These are phyloP conservation scores for Chrysolina haemoptera DNA, from an alignment of 2,888 invertebrate species.

Conservation along the genomic window DNA sequence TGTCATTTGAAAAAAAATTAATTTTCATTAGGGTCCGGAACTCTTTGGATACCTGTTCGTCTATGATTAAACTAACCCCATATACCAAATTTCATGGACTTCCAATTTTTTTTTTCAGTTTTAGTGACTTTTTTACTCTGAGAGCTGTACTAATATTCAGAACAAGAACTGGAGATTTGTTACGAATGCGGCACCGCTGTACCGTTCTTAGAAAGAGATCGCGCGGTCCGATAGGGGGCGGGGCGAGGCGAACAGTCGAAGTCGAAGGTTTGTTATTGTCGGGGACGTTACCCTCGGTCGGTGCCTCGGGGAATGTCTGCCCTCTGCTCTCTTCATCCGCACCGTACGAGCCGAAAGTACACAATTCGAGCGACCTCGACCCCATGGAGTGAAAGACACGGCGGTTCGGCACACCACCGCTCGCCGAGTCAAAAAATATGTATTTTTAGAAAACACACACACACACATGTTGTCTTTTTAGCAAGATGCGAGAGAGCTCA, in stretches of 20 bases:
- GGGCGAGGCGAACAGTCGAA: constrained; percentile 16
- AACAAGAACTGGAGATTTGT: background rate
- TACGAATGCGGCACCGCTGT: background rate
- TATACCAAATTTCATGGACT: too few species aligned
- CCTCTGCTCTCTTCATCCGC: constrained; percentile 45
- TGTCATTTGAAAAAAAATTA: too few species aligned
- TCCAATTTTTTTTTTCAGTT: too few species aligned
- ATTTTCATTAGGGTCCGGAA: too few species aligned
- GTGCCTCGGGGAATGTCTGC: constrained; percentile 54
- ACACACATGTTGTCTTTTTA: background rate
- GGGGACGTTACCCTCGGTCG: constrained; percentile 51
- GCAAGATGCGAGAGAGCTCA: constrained; percentile 4
- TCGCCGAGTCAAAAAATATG: constrained; percentile 12
- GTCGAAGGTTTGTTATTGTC: constrained; percentile 51
- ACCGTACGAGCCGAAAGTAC: constrained; percentile 8
- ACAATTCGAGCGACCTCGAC: constrained; percentile 28
- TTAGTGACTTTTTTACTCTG: too few species aligned
- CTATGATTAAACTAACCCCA: too few species aligned
- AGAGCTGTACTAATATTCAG: too few species aligned
- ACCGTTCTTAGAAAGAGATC: background rate
- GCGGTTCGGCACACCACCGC: background rate
- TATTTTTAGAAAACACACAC: constrained; percentile 25
- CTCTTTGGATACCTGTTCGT: too few species aligned
- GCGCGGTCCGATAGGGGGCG: background rate
- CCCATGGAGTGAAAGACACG: constrained; percentile 17